Conservation (phyloP, 2,797 vertebrate genomes). For the Podarcis lilfordi region DNA sequence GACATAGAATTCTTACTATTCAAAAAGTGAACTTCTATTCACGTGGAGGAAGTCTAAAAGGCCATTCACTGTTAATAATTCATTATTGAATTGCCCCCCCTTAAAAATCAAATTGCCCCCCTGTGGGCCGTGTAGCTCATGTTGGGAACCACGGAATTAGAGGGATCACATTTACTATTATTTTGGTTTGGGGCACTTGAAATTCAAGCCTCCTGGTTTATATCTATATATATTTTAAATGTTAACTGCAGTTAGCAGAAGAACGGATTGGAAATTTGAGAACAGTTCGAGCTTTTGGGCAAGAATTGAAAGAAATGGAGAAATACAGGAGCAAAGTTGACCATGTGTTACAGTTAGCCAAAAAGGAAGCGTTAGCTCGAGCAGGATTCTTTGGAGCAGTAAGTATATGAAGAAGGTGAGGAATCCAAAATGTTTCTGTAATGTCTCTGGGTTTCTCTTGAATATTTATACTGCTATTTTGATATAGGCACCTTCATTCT, state of each 20-base stretch:
- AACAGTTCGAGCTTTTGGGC: slow-evolving; percentile 94
- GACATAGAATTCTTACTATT: no score
- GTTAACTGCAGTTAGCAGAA: slow-evolving; percentile 87
- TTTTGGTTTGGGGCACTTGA: slow-evolving; percentile 35
- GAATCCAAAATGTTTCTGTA: slow-evolving; percentile 5
- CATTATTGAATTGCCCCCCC: no score
- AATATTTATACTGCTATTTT: neutral
- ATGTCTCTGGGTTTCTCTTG: neutral
- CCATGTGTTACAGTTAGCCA: slow-evolving; percentile 85
- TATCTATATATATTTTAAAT: slow-evolving; percentile 27
- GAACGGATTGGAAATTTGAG: slow-evolving; percentile 94
- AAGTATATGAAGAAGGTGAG: slow-evolving; percentile 71
- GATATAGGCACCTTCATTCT: neutral
- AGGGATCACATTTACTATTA: neutral
- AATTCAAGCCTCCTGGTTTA: neutral
- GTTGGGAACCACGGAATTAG: no score
- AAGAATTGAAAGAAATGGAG: slow-evolving; percentile 88
- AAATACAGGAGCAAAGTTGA: slow-evolving; percentile 84
- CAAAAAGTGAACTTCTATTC: no score
- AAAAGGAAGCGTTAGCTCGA: slow-evolving; percentile 85
- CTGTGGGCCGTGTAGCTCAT: no score
- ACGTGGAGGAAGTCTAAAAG: no score
- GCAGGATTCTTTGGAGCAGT: slow-evolving; percentile 95
- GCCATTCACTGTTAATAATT: no score
- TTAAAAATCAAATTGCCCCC: no score